These are phyloP conservation scores for Amphilophus citrinellus DNA, from an alignment of 2,113 vertebrate genomes.

Conservation along the genomic window DNA sequence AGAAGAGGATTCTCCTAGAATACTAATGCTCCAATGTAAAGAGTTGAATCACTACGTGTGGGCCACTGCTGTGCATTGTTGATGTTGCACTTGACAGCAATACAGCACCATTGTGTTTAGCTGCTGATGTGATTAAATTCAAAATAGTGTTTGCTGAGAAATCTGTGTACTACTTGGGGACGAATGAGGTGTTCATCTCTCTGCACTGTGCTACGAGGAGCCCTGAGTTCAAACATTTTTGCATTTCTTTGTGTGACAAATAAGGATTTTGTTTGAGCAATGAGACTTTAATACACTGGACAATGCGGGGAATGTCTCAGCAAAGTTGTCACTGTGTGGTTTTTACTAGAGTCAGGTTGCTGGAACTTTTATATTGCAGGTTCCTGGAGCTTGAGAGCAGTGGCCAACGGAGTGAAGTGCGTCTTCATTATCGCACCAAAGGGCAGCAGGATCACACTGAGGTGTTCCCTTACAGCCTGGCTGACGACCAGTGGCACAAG, in stretches of 20 bases:
- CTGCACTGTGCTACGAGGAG: constrained; percentile 3
- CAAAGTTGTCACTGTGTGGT: background rate
- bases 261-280: background rate
- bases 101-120: constrained; percentile 24
- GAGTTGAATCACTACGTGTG: constrained; percentile 35
- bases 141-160: constrained; percentile 24
- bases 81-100: constrained; percentile 51
- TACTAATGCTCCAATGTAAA: constrained; percentile 60
- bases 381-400: constrained; percentile 98
- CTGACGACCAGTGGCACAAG: constrained; percentile 96
- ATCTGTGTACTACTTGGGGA: constrained; percentile 20
- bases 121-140: constrained; percentile 46
- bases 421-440: constrained; percentile 92
- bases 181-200: constrained; percentile 26
- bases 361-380: constrained; percentile 72
- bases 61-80: constrained; percentile 45
- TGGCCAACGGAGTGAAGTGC: constrained; percentile 94
- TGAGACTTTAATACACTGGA: background rate
- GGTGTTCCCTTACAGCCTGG: constrained; percentile 95
- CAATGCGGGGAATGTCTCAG: background rate
- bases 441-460: constrained; percentile 91
- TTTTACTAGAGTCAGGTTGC: background rate
- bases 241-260: constrained; percentile 15
- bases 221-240: background rate
- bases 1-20: constrained; percentile 57